Evolutionary conservation across 2,113 vertebrate genomes (phyloP).

Genomic region (Melanerpes formicivorus): DNA sequence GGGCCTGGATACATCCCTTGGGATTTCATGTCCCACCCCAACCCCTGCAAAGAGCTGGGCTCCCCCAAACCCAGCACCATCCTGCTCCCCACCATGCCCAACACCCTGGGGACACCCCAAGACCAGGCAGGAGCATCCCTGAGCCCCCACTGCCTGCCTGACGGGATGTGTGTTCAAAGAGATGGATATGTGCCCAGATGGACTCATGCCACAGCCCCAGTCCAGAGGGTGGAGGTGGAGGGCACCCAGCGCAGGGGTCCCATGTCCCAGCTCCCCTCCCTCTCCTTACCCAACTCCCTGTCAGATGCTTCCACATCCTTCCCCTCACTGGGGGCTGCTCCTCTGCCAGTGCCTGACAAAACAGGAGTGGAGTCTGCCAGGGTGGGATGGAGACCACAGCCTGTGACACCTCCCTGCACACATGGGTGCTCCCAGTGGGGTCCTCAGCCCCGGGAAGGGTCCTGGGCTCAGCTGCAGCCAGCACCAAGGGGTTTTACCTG

Average conservation of each 20-base stretch:
- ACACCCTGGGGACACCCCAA: background rate
- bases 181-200: background rate
- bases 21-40: background rate
- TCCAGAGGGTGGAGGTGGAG: background rate
- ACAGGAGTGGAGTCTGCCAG: background rate
- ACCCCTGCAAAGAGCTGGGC: background rate
- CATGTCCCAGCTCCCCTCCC: slow-evolving; percentile 44
- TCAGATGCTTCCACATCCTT: background rate
- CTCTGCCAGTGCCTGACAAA: slow-evolving; percentile 9
- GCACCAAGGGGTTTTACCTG: background rate
- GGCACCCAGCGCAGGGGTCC: background rate
- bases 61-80: background rate
- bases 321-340: background rate
- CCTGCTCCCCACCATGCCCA: background rate
- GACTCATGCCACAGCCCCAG: rapidly evolving
- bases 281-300: slow-evolving; percentile 34
- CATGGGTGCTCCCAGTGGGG: background rate
- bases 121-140: rapidly evolving
- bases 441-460: background rate
- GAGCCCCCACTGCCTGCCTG: rapidly evolving
- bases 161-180: background rate
- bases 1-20: rapidly evolving
- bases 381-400: background rate
- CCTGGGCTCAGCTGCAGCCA: background rate
- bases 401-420: background rate